phyloP scores from a whole-genome alignment of 2,888 invertebrate genomes.

The Bellardia pandia region DNA sequence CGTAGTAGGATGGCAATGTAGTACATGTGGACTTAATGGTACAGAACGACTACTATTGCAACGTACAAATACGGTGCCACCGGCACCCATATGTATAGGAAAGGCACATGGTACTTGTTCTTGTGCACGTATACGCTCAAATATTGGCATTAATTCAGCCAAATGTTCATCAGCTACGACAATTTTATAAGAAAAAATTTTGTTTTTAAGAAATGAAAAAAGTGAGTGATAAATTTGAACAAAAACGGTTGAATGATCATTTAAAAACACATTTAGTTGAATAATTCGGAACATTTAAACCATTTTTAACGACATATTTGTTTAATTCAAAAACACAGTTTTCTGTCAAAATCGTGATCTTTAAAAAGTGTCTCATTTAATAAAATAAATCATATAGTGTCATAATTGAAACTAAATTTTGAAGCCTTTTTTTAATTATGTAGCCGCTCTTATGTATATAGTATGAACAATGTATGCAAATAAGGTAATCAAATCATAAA shows the following conservation, averaged over 20 bases:
- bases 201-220: slow-evolving; percentile 49
- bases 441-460: neutral
- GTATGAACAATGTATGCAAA: neutral
- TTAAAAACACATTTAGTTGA: slow-evolving; percentile 68
- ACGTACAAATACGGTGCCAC: slow-evolving; percentile 87
- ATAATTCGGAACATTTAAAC: slow-evolving; percentile 35
- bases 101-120: slow-evolving; percentile 96
- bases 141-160: slow-evolving; percentile 97
- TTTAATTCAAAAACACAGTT: slow-evolving; percentile 7
- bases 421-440: slow-evolving; percentile 37
- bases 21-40: slow-evolving; percentile 87
- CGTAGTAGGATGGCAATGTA: slow-evolving; percentile 88
- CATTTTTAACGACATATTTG: neutral
- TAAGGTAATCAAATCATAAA: slow-evolving; percentile 40
- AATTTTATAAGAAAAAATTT: slow-evolving; percentile 60
- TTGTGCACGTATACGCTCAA: slow-evolving; percentile 95
- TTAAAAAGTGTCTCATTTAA: slow-evolving; percentile 1
- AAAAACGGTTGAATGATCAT: slow-evolving; percentile 70
- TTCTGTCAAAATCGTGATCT: slow-evolving; percentile 38
- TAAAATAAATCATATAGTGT: slow-evolving; percentile 22
- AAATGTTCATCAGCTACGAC: slow-evolving; percentile 94
- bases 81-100: slow-evolving; percentile 93
- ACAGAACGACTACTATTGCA: slow-evolving; percentile 87
- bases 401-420: neutral
- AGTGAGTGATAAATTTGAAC: slow-evolving; percentile 50